Conservation (phyloP, 2,113 vertebrate genomes). For the Syrmaticus mikado region DNA sequence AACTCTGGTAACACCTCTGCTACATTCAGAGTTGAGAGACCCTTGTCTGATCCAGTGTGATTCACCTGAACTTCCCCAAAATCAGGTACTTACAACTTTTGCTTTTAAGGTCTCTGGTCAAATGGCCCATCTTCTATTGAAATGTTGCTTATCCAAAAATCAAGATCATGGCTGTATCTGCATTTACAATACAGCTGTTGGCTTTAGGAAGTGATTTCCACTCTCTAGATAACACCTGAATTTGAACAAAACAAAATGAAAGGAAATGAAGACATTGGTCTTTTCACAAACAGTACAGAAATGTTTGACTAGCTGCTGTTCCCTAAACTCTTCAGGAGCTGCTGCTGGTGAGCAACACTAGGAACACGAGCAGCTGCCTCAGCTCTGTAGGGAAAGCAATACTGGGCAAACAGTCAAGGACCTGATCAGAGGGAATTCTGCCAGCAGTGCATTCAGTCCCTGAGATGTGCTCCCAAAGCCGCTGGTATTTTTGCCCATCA, state of each 20-base stretch:
- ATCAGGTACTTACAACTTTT: background rate
- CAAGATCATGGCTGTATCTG: fast-evolving
- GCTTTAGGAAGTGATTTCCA: fast-evolving
- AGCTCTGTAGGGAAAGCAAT: fast-evolving
- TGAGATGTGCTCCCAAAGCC: too few relatives aligned
- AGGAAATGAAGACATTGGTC: fast-evolving
- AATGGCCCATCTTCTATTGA: fast-evolving
- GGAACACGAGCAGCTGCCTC: background rate
- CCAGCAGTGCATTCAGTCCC: background rate
- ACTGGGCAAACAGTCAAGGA: background rate
- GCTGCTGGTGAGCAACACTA: background rate
- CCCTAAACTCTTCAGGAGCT: background rate
- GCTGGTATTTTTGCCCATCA: background rate
- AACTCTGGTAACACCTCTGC: background rate
- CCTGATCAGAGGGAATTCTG: background rate
- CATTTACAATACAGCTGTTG: background rate
- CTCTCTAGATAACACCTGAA: background rate
- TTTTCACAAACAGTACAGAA: background rate
- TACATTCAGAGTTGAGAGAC: background rate
- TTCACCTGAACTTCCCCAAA: background rate
- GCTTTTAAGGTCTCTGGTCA: background rate
- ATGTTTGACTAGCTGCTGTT: background rate
- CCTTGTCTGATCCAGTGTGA: background rate
- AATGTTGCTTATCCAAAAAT: fast-evolving
- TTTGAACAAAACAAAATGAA: background rate